phyloP scores from a whole-genome alignment of 2,888 invertebrate species.

The Meandrusa payeni region DNA sequence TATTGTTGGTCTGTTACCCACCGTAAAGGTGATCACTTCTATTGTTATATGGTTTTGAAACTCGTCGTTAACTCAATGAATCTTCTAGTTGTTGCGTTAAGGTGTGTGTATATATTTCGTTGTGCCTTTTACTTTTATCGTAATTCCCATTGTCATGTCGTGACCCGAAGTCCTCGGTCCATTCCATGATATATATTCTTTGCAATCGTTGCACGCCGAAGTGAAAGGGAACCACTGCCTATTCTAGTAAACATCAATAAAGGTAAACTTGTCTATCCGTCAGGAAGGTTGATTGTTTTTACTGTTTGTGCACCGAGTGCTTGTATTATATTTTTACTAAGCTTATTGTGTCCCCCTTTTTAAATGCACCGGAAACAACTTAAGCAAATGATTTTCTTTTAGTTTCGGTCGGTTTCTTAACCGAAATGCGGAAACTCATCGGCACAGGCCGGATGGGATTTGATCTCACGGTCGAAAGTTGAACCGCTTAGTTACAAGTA shows the following conservation, averaged over 20 bases:
- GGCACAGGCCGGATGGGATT: too few relatives aligned
- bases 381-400: too few relatives aligned
- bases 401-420: too few relatives aligned
- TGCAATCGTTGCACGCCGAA: slow-evolving; percentile 49
- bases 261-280: slow-evolving; percentile 9
- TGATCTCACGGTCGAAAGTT: too few relatives aligned
- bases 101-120: slow-evolving; percentile 14
- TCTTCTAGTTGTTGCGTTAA: slow-evolving; percentile 3
- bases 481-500: too few relatives aligned
- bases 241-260: slow-evolving; percentile 34
- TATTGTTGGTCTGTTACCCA: too few relatives aligned
- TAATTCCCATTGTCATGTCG: slow-evolving; percentile 43
- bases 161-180: slow-evolving; percentile 53
- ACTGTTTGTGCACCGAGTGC: neutral
- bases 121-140: slow-evolving; percentile 25
- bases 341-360: too few relatives aligned
- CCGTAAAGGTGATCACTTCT: too few relatives aligned
- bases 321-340: too few relatives aligned
- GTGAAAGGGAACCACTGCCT: slow-evolving; percentile 69
- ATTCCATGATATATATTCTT: slow-evolving; percentile 55
- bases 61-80: neutral
- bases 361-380: too few relatives aligned
- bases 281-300: slow-evolving; percentile 7
- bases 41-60: too few relatives aligned
- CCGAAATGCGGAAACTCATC: too few relatives aligned